Evolutionary conservation across 2,888 invertebrate species (phyloP), one percentile per base, ranked within the genome.

Genomic region (Galerucella pusilla): DNA sequence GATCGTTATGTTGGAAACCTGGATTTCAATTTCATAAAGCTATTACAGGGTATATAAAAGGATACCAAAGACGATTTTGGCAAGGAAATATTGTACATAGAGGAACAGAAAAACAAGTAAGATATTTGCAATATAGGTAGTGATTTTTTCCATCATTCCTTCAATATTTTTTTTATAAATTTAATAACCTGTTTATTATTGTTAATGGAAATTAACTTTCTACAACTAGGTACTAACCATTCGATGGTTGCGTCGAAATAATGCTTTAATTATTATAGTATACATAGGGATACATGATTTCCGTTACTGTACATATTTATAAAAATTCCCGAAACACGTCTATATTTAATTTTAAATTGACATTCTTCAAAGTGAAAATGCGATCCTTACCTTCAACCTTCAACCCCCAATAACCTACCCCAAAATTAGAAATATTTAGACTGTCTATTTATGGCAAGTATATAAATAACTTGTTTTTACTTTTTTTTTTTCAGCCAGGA

Each of bases 1-100:
- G 98, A 4, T 97, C 97, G 0, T 88, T 98, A 67, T 96, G 97
- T 88, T 98, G 98, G 98, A 92, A 95, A 88, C 96, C 96, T 0
- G 97, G 98, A 69, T 98, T 98, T 86, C 93, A 93, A 70, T 97
- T 93, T 86, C 91, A 92, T 82, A 92, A 93, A 83, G 94, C 94
- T 75, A 89, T 95, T 14, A 92, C 93, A 14, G 98, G 98, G n/a
- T 94, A 93, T 84, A 90, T 96, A 11, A 91, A 90, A 80, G 97
- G 96, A 2, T 97, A 92, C 86, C 90, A 92, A 11, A 90, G 97
- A 81, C 91, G 94, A 85, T 98, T 98, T 88, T 98, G 97, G 97
- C 98, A 98, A 88, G 96, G 95, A 61, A 95, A 95, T 85, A 91
- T 93, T 0, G 93, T 94, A 9, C 95, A 96, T 85, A 90, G 95